A percentile compares a stretch with the other conserved stretches of the same genome.
Evolutionary conservation across 1,140 invertebrate genomes (phyloP).

Genomic region (Megathymus violae): DNA sequence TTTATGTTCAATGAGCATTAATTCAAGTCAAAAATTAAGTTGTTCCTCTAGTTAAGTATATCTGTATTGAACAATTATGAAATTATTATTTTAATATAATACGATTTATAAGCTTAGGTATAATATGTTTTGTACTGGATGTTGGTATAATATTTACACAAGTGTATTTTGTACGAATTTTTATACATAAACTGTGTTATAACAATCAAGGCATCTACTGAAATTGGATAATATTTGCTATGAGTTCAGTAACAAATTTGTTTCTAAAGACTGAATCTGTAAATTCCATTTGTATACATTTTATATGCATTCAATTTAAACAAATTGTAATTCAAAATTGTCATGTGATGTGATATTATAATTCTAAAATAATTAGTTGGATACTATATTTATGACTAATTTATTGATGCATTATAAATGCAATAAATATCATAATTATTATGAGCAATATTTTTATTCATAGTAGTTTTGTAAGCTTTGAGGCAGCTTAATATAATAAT

Average conservation of each 20-base stretch:
- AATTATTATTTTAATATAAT: too few relatives aligned
- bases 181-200: too few relatives aligned
- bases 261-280: slow-evolving; percentile 9
- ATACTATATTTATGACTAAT: slow-evolving; percentile 40
- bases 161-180: too few relatives aligned
- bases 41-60: too few relatives aligned
- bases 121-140: too few relatives aligned
- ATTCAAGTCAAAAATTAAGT: too few relatives aligned
- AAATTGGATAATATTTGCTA: not conserved
- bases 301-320: slow-evolving; percentile 8
- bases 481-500: slow-evolving; percentile 36
- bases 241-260: not conserved
- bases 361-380: slow-evolving; percentile 29
- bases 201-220: not conserved
- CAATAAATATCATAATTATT: slow-evolving; percentile 25
- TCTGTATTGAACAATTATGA: too few relatives aligned
- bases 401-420: slow-evolving; percentile 53
- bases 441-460: slow-evolving; percentile 23
- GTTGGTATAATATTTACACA: too few relatives aligned
- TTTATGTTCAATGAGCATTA: too few relatives aligned
- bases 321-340: slow-evolving; percentile 11
- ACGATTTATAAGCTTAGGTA: too few relatives aligned
- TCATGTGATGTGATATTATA: slow-evolving; percentile 29
- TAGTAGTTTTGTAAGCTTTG: slow-evolving; percentile 17
- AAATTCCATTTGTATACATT: slow-evolving; percentile 7